phyloP scores from a whole-genome alignment of 2,888 invertebrate genomes.

The Exocentrus adspersus region DNA sequence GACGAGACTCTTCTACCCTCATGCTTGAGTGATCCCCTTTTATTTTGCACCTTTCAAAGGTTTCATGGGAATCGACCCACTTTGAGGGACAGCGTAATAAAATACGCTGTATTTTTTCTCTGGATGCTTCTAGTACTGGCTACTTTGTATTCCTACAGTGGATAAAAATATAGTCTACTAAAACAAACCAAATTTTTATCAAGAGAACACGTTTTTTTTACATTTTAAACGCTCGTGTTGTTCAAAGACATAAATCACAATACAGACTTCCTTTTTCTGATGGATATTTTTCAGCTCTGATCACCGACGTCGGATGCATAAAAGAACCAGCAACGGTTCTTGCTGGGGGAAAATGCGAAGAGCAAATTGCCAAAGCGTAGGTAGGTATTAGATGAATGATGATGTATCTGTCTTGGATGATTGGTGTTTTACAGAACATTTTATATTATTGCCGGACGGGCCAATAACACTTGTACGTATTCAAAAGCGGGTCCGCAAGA shows the following conservation, averaged over 20 bases:
- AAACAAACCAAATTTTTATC: too few species aligned
- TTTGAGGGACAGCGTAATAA: slow-evolving; percentile 1
- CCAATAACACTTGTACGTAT: too few species aligned
- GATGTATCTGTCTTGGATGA: neutral
- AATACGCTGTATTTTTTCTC: neutral
- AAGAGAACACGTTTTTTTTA: too few species aligned
- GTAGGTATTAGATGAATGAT: neutral
- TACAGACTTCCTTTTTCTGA: neutral
- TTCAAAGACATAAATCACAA: neutral
- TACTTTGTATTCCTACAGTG: too few species aligned
- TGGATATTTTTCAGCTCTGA: neutral
- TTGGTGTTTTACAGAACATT: neutral
- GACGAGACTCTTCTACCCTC: neutral
- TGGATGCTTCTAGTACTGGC: too few species aligned
- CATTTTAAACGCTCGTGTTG: neutral
- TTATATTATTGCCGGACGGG: neutral
- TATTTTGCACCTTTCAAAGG: slow-evolving; percentile 12
- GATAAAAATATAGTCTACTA: too few species aligned
- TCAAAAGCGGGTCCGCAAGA: too few species aligned
- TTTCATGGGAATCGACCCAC: neutral
- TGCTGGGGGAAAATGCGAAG: neutral
- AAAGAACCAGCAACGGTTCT: neutral
- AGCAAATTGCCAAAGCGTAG: neutral
- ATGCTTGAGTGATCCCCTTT: neutral
- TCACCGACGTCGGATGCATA: neutral